A percentile compares a stretch with the other conserved stretches of the same genome.
Evolutionary conservation across 2,888 invertebrate species (phyloP).

Genomic region (Coelinius sp.): DNA sequence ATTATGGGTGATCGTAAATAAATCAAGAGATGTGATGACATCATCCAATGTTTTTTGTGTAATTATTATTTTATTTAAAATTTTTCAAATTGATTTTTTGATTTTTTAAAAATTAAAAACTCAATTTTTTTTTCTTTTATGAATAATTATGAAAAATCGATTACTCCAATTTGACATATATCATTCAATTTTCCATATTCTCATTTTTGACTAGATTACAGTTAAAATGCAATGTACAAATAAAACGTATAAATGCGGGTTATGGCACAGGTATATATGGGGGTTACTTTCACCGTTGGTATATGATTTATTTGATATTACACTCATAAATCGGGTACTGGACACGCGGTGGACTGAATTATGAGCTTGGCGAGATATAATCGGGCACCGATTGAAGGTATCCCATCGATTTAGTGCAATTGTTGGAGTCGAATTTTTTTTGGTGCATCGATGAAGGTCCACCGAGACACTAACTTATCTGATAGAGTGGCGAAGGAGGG

Average conservation of each 20-base stretch:
- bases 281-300: slow-evolving; percentile 36
- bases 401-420: slow-evolving; percentile 9
- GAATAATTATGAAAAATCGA: not conserved
- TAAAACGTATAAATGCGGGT: slow-evolving; percentile 9
- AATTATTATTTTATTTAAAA: not conserved
- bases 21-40: too few relatives aligned
- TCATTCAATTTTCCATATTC: slow-evolving; percentile 8
- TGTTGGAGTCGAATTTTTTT: not conserved
- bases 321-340: slow-evolving; percentile 41
- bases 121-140: not conserved
- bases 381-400: slow-evolving; percentile 43
- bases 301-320: slow-evolving; percentile 43
- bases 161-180: not conserved
- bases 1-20: not conserved
- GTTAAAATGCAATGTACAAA: slow-evolving; percentile 27
- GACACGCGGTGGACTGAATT: slow-evolving; percentile 43
- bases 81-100: not conserved
- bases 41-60: too few relatives aligned
- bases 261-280: slow-evolving; percentile 22
- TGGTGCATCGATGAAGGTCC: not conserved
- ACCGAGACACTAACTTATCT: too few relatives aligned
- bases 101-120: too few relatives aligned
- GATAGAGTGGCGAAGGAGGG: too few relatives aligned
- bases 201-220: not conserved
- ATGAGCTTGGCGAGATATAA: slow-evolving; percentile 46